Conservation (phyloP, 2,888 invertebrate genomes). For the Loripinus fragilis region DNA sequence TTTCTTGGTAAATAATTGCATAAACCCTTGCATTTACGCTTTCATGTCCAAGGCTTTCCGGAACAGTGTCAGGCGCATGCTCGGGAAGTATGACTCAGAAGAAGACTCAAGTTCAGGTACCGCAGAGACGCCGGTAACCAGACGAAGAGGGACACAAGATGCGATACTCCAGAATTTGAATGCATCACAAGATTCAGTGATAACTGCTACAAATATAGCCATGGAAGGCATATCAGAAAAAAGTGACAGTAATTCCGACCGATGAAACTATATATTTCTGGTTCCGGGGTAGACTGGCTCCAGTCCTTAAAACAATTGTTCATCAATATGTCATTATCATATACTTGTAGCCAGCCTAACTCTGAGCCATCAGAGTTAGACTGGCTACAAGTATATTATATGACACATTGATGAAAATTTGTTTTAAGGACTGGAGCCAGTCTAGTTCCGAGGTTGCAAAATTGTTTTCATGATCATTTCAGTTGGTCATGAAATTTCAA, state of each 20-base stretch:
- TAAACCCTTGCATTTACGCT: conserved; percentile 49
- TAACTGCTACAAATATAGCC: background rate
- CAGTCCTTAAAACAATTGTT: too few relatives aligned
- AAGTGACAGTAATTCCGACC: background rate
- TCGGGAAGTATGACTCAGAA: background rate
- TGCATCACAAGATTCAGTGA: background rate
- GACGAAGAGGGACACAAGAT: conserved; percentile 9
- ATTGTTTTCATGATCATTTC: too few relatives aligned
- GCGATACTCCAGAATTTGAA: background rate
- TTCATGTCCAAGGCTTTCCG: conserved; percentile 54
- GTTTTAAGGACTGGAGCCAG: too few relatives aligned
- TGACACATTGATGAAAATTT: too few relatives aligned
- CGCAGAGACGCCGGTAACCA: conserved; percentile 41
- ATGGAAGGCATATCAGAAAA: background rate
- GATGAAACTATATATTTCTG: too few relatives aligned
- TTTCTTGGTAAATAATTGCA: conserved; percentile 45
- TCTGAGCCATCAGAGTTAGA: too few relatives aligned
- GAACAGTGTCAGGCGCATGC: conserved; percentile 23
- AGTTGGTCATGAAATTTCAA: too few relatives aligned
- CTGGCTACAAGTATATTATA: too few relatives aligned
- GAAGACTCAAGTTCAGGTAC: conserved; percentile 41
- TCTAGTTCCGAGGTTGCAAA: too few relatives aligned
- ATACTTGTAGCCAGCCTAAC: too few relatives aligned
- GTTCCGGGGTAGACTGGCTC: too few relatives aligned
- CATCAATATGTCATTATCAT: too few relatives aligned